Evolutionary conservation across 2,797 vertebrate species (phyloP).

Genomic region (Buceros bicornis): DNA sequence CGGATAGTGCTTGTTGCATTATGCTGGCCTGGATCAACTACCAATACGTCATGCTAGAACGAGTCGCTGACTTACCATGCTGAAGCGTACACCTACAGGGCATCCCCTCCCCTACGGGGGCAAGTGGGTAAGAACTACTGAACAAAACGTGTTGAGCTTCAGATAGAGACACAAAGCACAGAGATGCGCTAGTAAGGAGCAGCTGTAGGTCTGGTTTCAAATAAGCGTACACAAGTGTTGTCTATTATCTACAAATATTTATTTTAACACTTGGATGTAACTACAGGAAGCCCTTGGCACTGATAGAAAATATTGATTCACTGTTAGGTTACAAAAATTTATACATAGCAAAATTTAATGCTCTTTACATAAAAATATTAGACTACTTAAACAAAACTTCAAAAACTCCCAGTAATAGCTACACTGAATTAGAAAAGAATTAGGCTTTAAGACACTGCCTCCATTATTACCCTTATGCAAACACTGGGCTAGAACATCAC

Average conservation of each 20-base stretch:
- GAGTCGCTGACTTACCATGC: background rate
- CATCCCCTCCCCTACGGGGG: background rate
- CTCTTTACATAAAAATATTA: conserved; percentile 90
- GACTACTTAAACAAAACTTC: conserved; percentile 86
- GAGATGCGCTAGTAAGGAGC: background rate
- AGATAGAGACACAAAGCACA: background rate
- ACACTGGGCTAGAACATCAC: conserved; percentile 90
- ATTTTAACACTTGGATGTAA: conserved; percentile 89
- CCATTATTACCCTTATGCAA: conserved; percentile 83
- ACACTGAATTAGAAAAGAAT: conserved; percentile 87
- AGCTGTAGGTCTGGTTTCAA: conserved; percentile 78
- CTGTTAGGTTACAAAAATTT: conserved; percentile 95
- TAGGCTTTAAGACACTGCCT: conserved; percentile 88
- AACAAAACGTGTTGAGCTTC: background rate
- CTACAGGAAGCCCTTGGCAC: conserved; percentile 91
- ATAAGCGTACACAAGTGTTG: conserved; percentile 81
- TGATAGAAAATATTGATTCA: conserved; percentile 98
- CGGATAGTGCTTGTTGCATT: background rate
- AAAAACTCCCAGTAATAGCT: conserved; percentile 83
- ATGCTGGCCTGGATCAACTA: conserved; percentile 18
- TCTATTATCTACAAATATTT: conserved; percentile 89
- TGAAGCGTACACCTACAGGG: background rate
- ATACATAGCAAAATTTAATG: conserved; percentile 89
- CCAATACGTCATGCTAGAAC: background rate
- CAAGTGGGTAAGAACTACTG: background rate